Evolutionary conservation across 2,797 vertebrate genomes (phyloP), one percentile per base, ranked within the genome.

Genomic region (Intellagama lesueurii): DNA sequence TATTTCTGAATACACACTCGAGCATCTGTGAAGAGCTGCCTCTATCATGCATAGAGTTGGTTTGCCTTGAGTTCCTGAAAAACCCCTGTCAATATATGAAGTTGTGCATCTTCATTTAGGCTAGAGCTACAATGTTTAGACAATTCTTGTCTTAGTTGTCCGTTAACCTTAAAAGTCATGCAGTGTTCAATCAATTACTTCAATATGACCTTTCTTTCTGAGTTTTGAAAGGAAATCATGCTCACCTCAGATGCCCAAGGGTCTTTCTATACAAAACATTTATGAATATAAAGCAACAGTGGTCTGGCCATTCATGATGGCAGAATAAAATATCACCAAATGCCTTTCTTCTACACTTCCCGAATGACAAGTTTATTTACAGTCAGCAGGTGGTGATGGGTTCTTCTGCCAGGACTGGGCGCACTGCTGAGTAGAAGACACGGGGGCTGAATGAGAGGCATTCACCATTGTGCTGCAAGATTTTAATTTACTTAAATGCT

Each of bases 401-500:
- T 86, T 40, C 92, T 89, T 91, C 91, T 91, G 87, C 84, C 66
- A 86, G 79, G 91, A 90, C 68, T 0, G 49, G 87, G 83, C 9
- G 40, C 75, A 77, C 87, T 84, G 91, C 89, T 95, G 94, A 73
- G 93, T 28, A 0, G 77, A 93, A 94, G 90, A 82, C 89, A 92
- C 81, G 83, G 86, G 79, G 49, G 78, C 91, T 92, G 91, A 92
- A 90, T 89, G 92, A 94, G 86, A 93, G 66, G 85, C 82, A 78
- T 90, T 90, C 86, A 94, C 93, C 93, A 92, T 93, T 95, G 94
- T 91, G 93, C 85, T 89, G 90, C 92, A 94, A 87, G 87, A 93
- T 94, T 91, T 95, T 93, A 94, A 94, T 95, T 93, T 92, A 66
- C 92, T 92, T 90, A 93, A 92, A 94, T 95, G 89, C 83, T 90